Evolutionary conservation across 1,140 invertebrate species (phyloP).

Genomic region (Arctopsyche grandis): DNA sequence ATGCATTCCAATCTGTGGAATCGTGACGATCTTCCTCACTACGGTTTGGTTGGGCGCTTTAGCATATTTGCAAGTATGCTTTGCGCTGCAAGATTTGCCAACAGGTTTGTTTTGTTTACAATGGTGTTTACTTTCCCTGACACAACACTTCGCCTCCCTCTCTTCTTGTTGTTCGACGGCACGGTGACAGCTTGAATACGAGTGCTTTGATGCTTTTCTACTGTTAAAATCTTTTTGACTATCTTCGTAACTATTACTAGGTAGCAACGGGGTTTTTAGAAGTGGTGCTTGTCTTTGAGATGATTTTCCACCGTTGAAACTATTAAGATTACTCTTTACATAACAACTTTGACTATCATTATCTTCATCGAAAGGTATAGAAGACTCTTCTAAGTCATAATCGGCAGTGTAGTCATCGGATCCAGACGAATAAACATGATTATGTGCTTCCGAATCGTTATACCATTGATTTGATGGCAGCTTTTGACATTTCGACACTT

Average conservation of each 20-base stretch:
- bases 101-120: conserved; percentile 3
- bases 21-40: conserved; percentile 33
- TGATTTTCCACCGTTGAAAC: neutral
- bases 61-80: conserved; percentile 13
- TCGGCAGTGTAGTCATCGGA: conserved; percentile 1
- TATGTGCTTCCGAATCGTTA: conserved; percentile 2
- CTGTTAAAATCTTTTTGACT: neutral
- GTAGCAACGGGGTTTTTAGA: conserved; percentile 23
- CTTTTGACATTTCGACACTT: neutral
- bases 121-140: conserved; percentile 2
- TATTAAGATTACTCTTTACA: neutral
- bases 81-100: conserved; percentile 15
- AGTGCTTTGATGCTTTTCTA: neutral
- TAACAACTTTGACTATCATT: neutral
- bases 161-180: neutral
- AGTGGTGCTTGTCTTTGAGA: conserved; percentile 3
- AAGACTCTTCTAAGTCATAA: neutral
- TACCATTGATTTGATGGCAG: conserved; percentile 1
- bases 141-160: conserved; percentile 12
- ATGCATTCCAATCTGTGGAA: conserved; percentile 39
- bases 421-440: neutral
- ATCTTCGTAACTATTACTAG: neutral
- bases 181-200: neutral
- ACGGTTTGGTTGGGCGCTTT: conserved; percentile 17
- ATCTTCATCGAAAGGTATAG: neutral